Conservation (phyloP, 2,888 invertebrate genomes). For the Mesochorus sp. region DNA sequence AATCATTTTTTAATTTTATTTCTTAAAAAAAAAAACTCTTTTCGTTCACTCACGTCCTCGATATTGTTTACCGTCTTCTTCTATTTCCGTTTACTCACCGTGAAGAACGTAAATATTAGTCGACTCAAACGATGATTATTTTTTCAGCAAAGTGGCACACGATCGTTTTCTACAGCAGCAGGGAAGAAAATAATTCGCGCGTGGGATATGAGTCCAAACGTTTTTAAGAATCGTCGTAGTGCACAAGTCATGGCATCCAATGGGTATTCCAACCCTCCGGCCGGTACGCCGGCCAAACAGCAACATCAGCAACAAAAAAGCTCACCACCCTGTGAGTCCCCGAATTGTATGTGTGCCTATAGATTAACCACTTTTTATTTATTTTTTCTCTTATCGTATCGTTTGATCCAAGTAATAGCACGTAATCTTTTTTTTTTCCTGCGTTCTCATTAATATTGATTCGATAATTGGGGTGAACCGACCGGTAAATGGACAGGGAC, state of each 20-base stretch:
- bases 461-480: too few relatives aligned
- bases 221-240: conserved; percentile 83
- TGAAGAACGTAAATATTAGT: conserved; percentile 17
- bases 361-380: conserved; percentile 76
- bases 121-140: conserved; percentile 5
- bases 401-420: too few relatives aligned
- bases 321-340: conserved; percentile 81
- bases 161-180: conserved; percentile 45
- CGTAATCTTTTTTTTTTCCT: not conserved
- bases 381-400: conserved; percentile 53
- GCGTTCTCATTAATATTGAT: conserved; percentile 3
- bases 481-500: too few relatives aligned
- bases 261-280: conserved; percentile 71
- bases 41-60: not conserved
- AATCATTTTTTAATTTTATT: too few relatives aligned
- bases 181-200: conserved; percentile 60
- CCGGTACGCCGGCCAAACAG: conserved; percentile 65
- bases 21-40: too few relatives aligned
- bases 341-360: conserved; percentile 81
- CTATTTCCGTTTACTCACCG: conserved; percentile 19
- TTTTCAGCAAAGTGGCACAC: conserved; percentile 62
- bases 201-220: conserved; percentile 83
- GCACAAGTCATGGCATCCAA: conserved; percentile 79
- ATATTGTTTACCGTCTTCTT: not conserved
- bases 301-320: conserved; percentile 70